Base-by-base conservation (phyloP, 1,140 invertebrate species). In the Drosophila nasuta region DNA sequence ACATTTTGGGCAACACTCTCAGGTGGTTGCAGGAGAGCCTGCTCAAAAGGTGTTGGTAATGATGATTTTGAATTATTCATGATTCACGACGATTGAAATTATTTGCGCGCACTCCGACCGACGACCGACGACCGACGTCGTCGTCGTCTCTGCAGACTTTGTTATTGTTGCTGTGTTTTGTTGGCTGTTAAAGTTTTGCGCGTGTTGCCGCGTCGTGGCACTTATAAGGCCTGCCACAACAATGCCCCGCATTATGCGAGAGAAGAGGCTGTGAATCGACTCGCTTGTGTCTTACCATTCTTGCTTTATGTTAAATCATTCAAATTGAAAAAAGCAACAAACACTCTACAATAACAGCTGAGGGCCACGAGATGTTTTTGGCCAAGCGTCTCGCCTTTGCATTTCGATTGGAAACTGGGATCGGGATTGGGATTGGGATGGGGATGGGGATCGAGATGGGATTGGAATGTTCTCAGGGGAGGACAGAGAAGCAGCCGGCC, bases 51-150 rank as follows among this genome's bases (percentile, higher is more conserved):
- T 88, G 85, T 88, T 89, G 85, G 85, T 88, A 88, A 88, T 88
- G 85, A 88, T 88, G 85, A 88, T 88, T 88, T 88, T 88, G 85
- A 88, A 88, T 88, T 88, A 88, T 88, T 89, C 85, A 88, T 88
- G 85, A 88, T 88, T 88, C 85, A 88, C 85, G 83, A 88, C 83
- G 85, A 88, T 88, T 88, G 85, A 89, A 88, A 89, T 88, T 88
- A 88, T 88, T 88, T 88, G 85, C 85, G 81, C 81, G 85, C 85
- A 67, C 45, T 66, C 46, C 45, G 64, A 75, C 13, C 56, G 28
- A 43, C 38, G 64, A 75, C 13, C 56, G 28, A 43, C 38, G 7
- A 25, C 20, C 20, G 20, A 4, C 20, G 52, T 76, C 54, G 75
- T 38, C 17, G 56, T 45, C 45, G 38, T 46, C 56, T 60, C 41